phyloP scores from a whole-genome alignment of 2,888 invertebrate species.

The Eremobia ochroleuca region DNA sequence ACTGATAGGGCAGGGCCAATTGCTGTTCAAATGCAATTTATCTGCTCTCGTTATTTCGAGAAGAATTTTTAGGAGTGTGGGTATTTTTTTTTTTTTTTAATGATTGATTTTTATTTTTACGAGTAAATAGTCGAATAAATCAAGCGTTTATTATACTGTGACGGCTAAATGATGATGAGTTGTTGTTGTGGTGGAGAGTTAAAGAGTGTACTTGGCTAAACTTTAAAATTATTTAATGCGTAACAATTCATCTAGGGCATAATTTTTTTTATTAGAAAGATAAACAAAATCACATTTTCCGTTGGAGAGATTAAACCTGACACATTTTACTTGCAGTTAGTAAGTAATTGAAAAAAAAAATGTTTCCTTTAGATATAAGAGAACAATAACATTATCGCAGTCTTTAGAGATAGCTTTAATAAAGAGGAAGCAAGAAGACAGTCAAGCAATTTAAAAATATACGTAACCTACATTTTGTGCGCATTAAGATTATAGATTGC shows the following conservation, averaged over 20 bases:
- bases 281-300: not conserved
- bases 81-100: not conserved
- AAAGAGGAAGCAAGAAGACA: not conserved
- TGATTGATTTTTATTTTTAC: not conserved
- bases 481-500: conserved; percentile 46
- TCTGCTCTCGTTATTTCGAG: conserved; percentile 33
- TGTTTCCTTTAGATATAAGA: not conserved
- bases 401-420: not conserved
- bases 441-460: conserved; percentile 15
- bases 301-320: not conserved
- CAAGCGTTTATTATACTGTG: not conserved
- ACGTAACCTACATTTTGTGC: conserved; percentile 26
- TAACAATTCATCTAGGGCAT: not conserved
- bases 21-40: conserved; percentile 53
- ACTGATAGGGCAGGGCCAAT: conserved; percentile 57
- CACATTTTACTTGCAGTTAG: not conserved
- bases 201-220: not conserved
- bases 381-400: not conserved
- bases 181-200: not conserved
- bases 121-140: not conserved
- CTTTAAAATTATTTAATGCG: not conserved
- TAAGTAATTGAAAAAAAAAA: not conserved
- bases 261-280: not conserved
- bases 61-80: conserved; percentile 9
- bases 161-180: not conserved